These are phyloP conservation scores for Ceratoteleas bidentatus DNA, from an alignment of 1,140 invertebrate species.

Conservation along the genomic window DNA sequence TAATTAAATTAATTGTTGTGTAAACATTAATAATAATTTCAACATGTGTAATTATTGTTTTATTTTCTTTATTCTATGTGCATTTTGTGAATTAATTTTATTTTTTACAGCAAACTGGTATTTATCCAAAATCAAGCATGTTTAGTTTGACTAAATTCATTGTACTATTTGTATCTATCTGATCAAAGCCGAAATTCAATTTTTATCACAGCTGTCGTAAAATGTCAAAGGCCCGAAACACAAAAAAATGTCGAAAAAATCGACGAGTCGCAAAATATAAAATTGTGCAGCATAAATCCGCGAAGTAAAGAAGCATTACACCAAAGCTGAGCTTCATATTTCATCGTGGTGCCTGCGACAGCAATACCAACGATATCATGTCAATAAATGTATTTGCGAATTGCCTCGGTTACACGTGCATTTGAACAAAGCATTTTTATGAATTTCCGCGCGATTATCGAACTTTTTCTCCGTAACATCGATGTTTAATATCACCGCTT, in stretches of 20 bases:
- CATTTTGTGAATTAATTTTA: too few species aligned
- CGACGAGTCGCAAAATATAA: conserved; percentile 7
- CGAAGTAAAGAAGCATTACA: conserved; percentile 28
- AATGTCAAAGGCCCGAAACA: too few species aligned
- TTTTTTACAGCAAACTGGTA: too few species aligned
- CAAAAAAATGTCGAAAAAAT: background rate
- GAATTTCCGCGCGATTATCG: conserved; percentile 18
- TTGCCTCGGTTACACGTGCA: background rate
- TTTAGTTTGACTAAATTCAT: too few species aligned
- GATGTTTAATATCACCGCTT: conserved; percentile 19
- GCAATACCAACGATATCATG: conserved; percentile 12
- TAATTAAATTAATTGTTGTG: too few species aligned
- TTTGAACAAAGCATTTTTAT: conserved; percentile 9
- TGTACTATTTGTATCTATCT: too few species aligned
- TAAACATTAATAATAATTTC: too few species aligned
- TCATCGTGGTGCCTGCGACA: conserved; percentile 16
- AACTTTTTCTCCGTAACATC: background rate
- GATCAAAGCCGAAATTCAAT: too few species aligned
- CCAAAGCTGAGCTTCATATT: conserved; percentile 39
- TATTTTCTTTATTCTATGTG: too few species aligned
- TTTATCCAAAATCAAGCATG: too few species aligned
- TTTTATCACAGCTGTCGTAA: too few species aligned
- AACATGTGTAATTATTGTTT: too few species aligned
- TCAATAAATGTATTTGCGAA: conserved; percentile 38
- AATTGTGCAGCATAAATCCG: conserved; percentile 32